Evolutionary conservation across 2,113 vertebrate genomes (phyloP), one percentile per base, ranked within the genome.

Genomic region (Oreochromis niloticus): DNA sequence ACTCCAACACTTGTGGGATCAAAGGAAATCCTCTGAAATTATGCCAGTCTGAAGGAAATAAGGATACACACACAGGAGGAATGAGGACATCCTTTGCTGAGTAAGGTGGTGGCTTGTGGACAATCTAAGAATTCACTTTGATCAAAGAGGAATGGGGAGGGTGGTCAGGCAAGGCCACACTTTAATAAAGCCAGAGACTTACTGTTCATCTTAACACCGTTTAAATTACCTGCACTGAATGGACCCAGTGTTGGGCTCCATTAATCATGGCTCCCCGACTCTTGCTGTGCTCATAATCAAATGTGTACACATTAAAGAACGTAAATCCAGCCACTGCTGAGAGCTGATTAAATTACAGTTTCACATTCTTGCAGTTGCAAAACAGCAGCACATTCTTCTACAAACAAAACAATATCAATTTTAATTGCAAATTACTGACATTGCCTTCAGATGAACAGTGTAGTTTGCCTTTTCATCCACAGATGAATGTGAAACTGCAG

Each of bases 211-310:
- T 57, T 79, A 93, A 94, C 57, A 81, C 91, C 86, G 63, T 91
- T 89, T 90, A 88, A 89, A 94, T 93, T 57, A 84, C 82, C 73
- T 88, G 43, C 55, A 36, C 82, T 90, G 88, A 93, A 91, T 43
- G 61, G 87, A 61, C 85, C 82, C 3, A 79, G 59, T 88, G 86
- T 91, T 90, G 32, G 73, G 80, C 87, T 81, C 57, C 14, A 81
- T 88, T 59, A 85, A 78, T 85, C 84, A 84, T 19, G 39, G 83
- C 71, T 82, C 46, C 12, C 50, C 24, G 19, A 56, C 22, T 83
- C 89, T 83, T 80, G 85, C 85, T 92, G 90, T 82, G 92, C 48
- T 87, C 82, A 57, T 88, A 92, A 88, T 91, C 83, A 90, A 89
- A 91, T 68, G 73, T 88, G 84, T 57, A 66, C 82, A 88, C 79